These are phyloP conservation scores for Gnathonemus longibarbis DNA, from an alignment of 2,113 vertebrate species.

Conservation along the genomic window DNA sequence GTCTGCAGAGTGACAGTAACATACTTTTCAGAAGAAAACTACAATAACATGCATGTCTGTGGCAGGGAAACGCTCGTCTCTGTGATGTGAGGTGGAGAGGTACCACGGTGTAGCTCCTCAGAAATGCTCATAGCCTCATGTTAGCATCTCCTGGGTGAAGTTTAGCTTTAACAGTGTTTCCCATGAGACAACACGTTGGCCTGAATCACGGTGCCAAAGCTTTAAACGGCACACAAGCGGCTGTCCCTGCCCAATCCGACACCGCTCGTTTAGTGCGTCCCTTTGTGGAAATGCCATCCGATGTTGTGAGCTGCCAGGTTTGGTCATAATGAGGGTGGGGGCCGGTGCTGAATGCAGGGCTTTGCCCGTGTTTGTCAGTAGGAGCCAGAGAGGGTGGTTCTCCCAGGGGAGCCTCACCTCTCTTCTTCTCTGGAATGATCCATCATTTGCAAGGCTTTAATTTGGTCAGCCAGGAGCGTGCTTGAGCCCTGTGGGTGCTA, in stretches of 20 bases:
- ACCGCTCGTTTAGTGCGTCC: background rate
- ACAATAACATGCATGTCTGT: background rate
- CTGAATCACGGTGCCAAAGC: background rate
- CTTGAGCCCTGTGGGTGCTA: background rate
- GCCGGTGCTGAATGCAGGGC: background rate
- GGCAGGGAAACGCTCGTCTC: background rate
- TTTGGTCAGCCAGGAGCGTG: background rate
- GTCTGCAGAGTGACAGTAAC: background rate
- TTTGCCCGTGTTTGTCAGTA: background rate
- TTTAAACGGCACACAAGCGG: background rate
- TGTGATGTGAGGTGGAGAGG: background rate
- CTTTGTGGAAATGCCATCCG: background rate
- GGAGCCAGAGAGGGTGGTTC: background rate
- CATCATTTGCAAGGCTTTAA: background rate
- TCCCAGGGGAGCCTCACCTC: background rate
- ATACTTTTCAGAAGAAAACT: background rate
- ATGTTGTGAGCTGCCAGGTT: background rate
- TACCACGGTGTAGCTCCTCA: background rate
- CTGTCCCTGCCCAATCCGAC: background rate
- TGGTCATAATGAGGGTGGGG: background rate
- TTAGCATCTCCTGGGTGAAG: background rate
- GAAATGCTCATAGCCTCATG: background rate
- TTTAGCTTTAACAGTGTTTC: background rate
- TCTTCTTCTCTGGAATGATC: background rate
- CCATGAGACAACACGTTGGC: background rate